Conservation (phyloP, 2,888 invertebrate genomes). For the Leptura quadrifasciata region DNA sequence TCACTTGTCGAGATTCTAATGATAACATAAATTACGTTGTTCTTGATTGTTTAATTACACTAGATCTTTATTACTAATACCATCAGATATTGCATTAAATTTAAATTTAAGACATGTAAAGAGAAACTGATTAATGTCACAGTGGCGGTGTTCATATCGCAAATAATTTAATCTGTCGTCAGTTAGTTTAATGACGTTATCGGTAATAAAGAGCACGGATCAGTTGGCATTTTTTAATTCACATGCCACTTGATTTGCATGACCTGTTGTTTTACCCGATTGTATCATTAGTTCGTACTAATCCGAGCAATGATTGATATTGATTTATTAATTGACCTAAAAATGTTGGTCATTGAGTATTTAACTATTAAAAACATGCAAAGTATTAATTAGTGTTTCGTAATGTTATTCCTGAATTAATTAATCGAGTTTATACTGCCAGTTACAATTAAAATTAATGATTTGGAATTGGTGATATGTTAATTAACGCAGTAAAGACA, state of each 20-base stretch:
- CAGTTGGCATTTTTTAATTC: conserved; percentile 3
- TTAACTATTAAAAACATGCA: background rate
- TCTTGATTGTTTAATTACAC: background rate
- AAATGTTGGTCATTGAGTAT: conserved; percentile 14
- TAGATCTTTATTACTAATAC: background rate
- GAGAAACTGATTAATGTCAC: conserved; percentile 1
- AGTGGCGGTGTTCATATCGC: conserved; percentile 14
- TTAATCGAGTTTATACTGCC: conserved; percentile 19
- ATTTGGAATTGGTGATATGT: conserved; percentile 21
- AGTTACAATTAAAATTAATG: conserved; percentile 20
- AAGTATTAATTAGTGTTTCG: conserved; percentile 21
- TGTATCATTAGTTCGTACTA: conserved; percentile 9
- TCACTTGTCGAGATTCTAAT: background rate
- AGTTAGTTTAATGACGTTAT: conserved; percentile 15
- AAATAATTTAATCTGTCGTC: conserved; percentile 11
- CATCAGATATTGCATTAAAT: background rate
- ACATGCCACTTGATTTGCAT: conserved; percentile 3
- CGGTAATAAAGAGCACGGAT: background rate
- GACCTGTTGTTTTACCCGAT: conserved; percentile 1
- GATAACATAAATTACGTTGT: background rate
- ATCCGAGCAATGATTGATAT: conserved; percentile 8
- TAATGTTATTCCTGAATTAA: conserved; percentile 10
- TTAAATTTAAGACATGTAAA: background rate
- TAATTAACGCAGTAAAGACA: conserved; percentile 19
- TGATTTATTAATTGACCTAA: conserved; percentile 17